A percentile compares a stretch with the other conserved stretches of the same genome.
Conservation (phyloP, 64 coral and sea anemone species). For the Pocillopora verrucosa region DNA sequence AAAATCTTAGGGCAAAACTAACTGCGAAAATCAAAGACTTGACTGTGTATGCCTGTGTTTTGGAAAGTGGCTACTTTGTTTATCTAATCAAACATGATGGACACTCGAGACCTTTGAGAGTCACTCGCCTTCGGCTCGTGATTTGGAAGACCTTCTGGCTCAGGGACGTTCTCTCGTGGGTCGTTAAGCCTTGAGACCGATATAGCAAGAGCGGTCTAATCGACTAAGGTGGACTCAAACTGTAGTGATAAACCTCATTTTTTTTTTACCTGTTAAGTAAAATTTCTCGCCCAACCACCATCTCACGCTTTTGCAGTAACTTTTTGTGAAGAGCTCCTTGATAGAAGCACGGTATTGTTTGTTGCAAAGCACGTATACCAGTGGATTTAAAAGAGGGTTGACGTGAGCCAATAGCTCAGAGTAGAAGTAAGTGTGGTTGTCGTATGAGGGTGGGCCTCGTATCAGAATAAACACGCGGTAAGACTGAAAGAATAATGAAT, state of each 20-base stretch:
- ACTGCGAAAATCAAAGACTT: too few relatives aligned
- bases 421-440: conserved; percentile 68
- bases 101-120: too few relatives aligned
- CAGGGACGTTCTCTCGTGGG: too few relatives aligned
- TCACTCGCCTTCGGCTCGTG: too few relatives aligned
- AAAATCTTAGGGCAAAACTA: too few relatives aligned
- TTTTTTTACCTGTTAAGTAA: conserved; percentile 33
- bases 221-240: not conserved
- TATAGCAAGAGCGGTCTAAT: not conserved
- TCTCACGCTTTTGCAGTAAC: not conserved
- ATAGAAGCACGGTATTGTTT: conserved; percentile 58
- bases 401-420: conserved; percentile 70
- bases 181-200: not conserved
- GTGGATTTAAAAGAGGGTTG: conserved; percentile 76
- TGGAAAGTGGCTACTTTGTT: too few relatives aligned
- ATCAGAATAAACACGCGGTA: conserved; percentile 56
- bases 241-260: not conserved
- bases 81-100: too few relatives aligned
- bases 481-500: conserved; percentile 33
- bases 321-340: conserved; percentile 40
- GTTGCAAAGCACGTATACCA: conserved; percentile 65
- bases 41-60: not conserved
- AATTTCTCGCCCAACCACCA: not conserved
- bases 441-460: conserved; percentile 35
- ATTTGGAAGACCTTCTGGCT: too few relatives aligned